Evolutionary conservation across 2,113 vertebrate genomes (phyloP), one percentile per base, ranked within the genome.

Genomic region (Solea senegalensis): DNA sequence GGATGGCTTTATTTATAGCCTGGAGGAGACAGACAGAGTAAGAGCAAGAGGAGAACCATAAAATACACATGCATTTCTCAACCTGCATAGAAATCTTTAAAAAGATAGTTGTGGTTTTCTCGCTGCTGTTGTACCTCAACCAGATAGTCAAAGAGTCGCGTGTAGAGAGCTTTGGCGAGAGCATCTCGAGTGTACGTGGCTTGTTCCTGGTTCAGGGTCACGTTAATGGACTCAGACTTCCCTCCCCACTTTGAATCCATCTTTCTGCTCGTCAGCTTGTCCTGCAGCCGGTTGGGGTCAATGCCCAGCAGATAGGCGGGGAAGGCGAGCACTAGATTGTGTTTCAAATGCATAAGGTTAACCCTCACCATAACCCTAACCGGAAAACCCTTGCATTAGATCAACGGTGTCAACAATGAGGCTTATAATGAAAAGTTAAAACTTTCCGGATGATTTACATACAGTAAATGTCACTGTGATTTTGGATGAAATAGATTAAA

Each of bases 171-270:
- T 87, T 99, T 99, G 85, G 97, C 94, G 65, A 99, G 92, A 4
- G 97, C 97, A 0, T 99, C 97, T 0, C 97, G 91, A 0, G 97
- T 99, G 82, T 98, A 98, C 21, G 94, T 94, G 0, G 97, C 96
- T 89, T 99, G 97, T 78, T 99, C 96, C 83, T 96, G 94, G 7
- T 96, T 98, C 75, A 99, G 94, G 15, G 97, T 99, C 76, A 99
- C 97, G 0, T 95, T 90, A 16, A 99, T 99, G 78, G 96, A 96
- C 90, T 98, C 97, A 0, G 93, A 94, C 83, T 95, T 97, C 9
- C 96, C 96, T 0, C 95, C 96, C 96, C 97, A 98, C 78, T 96
- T 98, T 74, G 97, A 98, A 83, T 98, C 97, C 96, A 98, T 99
- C 87, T 96, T 96, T 10, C 97, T 92, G 84, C 97, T 97, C 80